Conservation (phyloP, 2,888 invertebrate species). For the Palloptera scutellata region DNA sequence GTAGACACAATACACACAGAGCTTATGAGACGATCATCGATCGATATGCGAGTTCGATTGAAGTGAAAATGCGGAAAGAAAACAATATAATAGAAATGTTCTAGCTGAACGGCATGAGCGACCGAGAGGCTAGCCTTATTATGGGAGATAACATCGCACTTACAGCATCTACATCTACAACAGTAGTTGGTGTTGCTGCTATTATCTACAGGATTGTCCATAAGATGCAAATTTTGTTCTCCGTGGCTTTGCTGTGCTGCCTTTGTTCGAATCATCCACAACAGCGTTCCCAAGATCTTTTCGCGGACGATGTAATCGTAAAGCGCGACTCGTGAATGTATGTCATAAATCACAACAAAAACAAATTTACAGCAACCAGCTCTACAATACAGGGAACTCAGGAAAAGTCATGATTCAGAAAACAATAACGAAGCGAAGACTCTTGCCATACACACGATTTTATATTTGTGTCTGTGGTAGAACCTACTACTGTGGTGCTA, state of each 20-base stretch:
- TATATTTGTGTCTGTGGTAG: no score
- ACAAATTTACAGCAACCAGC: slow-evolving; percentile 17
- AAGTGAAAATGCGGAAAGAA: slow-evolving; percentile 1
- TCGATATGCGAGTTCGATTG: neutral
- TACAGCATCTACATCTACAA: slow-evolving; percentile 24
- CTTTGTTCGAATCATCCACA: neutral
- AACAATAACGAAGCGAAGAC: no score
- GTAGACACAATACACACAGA: no score
- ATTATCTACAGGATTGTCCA: slow-evolving; percentile 56
- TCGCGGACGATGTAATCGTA: slow-evolving; percentile 25
- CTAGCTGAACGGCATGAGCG: slow-evolving; percentile 6
- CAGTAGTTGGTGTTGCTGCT: slow-evolving; percentile 46
- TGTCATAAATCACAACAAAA: slow-evolving; percentile 51
- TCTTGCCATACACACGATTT: no score
- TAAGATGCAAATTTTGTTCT: slow-evolving; percentile 54
- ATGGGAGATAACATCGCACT: slow-evolving; percentile 6
- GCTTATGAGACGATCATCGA: no score
- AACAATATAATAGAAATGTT: neutral
- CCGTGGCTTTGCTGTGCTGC: neutral
- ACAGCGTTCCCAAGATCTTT: neutral
- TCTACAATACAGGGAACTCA: slow-evolving; percentile 43
- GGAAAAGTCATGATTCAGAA: no score
- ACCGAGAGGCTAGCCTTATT: neutral
- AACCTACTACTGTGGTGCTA: no score
- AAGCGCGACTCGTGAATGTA: slow-evolving; percentile 29